Base-by-base conservation (phyloP, 1,140 invertebrate genomes). In the Yoshiicerus persimilis region DNA sequence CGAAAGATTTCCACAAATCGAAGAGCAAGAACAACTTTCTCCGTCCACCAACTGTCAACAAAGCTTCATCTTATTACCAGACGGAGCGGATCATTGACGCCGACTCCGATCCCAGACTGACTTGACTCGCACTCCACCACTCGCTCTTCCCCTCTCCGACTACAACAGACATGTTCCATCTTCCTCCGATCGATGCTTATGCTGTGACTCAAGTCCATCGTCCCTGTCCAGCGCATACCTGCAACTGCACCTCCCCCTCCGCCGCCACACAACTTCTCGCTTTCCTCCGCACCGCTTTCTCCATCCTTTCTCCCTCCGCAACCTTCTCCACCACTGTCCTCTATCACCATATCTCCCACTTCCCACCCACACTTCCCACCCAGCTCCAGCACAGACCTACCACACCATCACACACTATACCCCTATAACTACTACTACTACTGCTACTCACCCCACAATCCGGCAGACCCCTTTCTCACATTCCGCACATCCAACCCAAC, bases 21-120 rank as follows among this genome's bases (percentile, higher is more conserved):
- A 86, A 64, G 47, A 64, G 56, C 47, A 86, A 41, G 56, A 86
- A 86, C 56, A 56, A 86, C 47, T 86, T 64, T 86, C 38, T 64
- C 62, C 25, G 32, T 86, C 83, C 10, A 84, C 83, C 83, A 47
- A 84, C 83, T 47, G 83, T 84, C 83, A 84, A 84, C 83, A 84
- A 84, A 84, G 20, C 83, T 84, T 84, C 83, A 84, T 84, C 83
- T 84, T 84, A 84, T 41, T 47, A 38, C 41, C 38, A 47, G 83
- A 56, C 38, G 47, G 47, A 84, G 38, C 38, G 83, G 83, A 84
- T 64, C 77, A 32, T 84, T 64, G 80, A 88, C 87, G 87, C 87
- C 87, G 87, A 89, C 88, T 89, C 88, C 88, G 86, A 88, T 30
- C 20, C 23, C 87, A 32, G 23, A 56, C 41, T 77, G 34, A 77